Base-by-base conservation (phyloP, 2,888 invertebrate genomes). In the Tetragonula carbonaria region DNA sequence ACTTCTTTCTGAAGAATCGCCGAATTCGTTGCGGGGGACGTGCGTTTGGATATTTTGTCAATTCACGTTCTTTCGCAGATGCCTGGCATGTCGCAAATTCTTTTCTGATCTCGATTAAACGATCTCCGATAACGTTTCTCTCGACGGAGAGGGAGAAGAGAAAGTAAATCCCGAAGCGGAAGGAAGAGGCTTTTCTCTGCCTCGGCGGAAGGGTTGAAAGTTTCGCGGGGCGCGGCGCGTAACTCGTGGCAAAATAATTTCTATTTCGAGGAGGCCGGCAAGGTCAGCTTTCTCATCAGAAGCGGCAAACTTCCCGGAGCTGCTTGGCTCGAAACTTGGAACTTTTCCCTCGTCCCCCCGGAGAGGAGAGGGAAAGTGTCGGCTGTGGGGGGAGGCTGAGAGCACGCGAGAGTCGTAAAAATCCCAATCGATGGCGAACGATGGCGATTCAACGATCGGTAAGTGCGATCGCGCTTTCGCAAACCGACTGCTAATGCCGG, bases 251-350 rank as follows among this genome's bases (percentile, higher is more conserved):
- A 45, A 82, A 76, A 83, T 83, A 82, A 83, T 83, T 82, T 83
- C 83, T 73, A 82, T 82, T 82, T 83, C 83, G 76, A 76, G 82
- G 45, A 8, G 73, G 67, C 57, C 33, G 33, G 82, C 82, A 82
- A 83, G 82, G 83, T 83, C 83, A 76, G 57, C 76, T 67, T 72
- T 11, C 68, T 76, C 82, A 82, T 83, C 83, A 68, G 62, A 67
- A 68, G 72, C 45, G 51, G 33, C 66, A 38, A 83, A 82, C 50
- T 81, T 75, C 72, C 72, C 55, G 67, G 81, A 81, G 33, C 33
- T 73, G 81, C 82, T 83, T 81, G 80, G 57, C n/a, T 59, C 23
- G 45, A 59, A n/a, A 59, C 33, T 33, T 38, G 2, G 13, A 38
- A 66, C 38, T 38, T 38, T 59, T 23, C 13, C 59, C 14, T n/a